Evolutionary conservation across 1,140 invertebrate species (phyloP), one percentile per base, ranked within the genome.

Genomic region (Neoseiulus cucumeris): DNA sequence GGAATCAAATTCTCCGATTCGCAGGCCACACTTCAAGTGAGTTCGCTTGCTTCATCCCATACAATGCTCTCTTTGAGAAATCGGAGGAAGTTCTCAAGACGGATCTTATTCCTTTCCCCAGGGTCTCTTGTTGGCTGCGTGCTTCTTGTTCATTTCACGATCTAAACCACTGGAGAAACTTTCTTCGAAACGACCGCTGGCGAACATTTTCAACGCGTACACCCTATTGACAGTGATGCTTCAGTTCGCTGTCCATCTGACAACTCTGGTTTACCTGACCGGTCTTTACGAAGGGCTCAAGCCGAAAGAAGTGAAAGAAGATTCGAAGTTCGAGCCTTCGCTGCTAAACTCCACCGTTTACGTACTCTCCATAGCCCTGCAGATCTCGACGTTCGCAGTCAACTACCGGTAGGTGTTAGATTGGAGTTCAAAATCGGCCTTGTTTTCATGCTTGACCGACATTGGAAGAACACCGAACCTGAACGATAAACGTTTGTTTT

Each of bases 131-230:
- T 76, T 98, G 55, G 93, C 95, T 5, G 87, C 86, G 0, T 98
- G 94, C 76, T 99, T 98, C 74, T 79, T 98, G 28, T 98, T 98
- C 73, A 98, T 98, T 74, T 98, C 94, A 4, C 81, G 92, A 72
- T 98, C 95, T 29, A 97, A 97, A 86, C 96, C 96, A 0, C 74
- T 98, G 64, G 93, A 91, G 76, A 84, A 83, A 0, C 77, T 99
- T 39, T 98, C 94, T 0, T 89, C 87, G 73, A 84, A 95, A 74
- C 82, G 94, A 59, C 96, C 96, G 22, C 79, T 98, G 69, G 91
- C 96, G 51, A 98, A 98, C 75, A 99, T 99, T 69, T 98, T 99
- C 75, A 99, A 99, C 79, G 73, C 91, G 7, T 99, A 99, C 75
- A 98, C 95, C 0, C 84, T 99, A 65, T 77, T 91, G 64, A 98